phyloP scores from a whole-genome alignment of 2,888 invertebrate genomes.

The Lasioglossum malachurum region DNA sequence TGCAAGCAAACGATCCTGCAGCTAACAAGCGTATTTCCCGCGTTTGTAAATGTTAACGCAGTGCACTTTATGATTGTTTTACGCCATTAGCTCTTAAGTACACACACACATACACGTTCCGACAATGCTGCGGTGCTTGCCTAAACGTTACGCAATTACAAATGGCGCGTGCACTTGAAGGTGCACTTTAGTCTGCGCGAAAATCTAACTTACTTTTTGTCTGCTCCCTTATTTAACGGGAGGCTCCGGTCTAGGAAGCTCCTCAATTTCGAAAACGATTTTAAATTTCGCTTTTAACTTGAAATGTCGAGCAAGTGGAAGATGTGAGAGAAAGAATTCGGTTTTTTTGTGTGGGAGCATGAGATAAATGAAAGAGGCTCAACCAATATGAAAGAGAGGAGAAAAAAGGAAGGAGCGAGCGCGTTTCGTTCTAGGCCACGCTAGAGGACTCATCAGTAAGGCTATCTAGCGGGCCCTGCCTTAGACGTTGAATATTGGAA shows the following conservation, averaged over 20 bases:
- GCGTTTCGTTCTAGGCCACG: too few relatives aligned
- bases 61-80: conserved; percentile 35
- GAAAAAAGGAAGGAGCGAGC: too few relatives aligned
- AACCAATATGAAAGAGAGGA: too few relatives aligned
- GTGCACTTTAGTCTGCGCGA: neutral
- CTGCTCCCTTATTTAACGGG: neutral
- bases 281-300: too few relatives aligned
- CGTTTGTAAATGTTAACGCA: conserved; percentile 30
- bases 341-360: too few relatives aligned
- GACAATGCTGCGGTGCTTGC: conserved; percentile 10
- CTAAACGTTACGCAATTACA: conserved; percentile 35
- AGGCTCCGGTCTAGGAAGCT: neutral
- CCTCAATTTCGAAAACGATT: too few relatives aligned
- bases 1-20: conserved; percentile 23
- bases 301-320: too few relatives aligned
- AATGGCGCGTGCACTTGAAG: conserved; percentile 23
- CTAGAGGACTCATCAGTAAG: too few relatives aligned
- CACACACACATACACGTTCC: conserved; percentile 24
- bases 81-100: conserved; percentile 38
- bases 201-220: neutral
- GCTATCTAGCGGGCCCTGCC: too few relatives aligned
- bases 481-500: too few relatives aligned
- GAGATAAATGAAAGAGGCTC: too few relatives aligned
- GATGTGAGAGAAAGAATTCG: too few relatives aligned
- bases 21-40: conserved; percentile 35